Evolutionary conservation across 2,888 invertebrate species (phyloP), one percentile per base, ranked within the genome.

Genomic region (Pristionchus exspectatus): DNA sequence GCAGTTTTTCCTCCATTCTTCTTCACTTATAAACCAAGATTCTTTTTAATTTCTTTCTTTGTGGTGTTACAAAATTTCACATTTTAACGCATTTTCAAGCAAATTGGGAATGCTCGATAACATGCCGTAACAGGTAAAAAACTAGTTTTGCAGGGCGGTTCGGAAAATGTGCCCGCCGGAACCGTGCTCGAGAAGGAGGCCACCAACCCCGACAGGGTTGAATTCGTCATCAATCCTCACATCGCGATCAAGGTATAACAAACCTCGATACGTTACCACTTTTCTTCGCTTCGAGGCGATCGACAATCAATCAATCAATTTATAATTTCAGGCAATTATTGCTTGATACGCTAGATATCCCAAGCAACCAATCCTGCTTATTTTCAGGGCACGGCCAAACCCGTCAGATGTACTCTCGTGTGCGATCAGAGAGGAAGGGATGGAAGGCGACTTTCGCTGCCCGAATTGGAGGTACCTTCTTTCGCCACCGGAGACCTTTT

Each of bases 301-400:
- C 38, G 5, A 38, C 38, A 38, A 38, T 38, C 38, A 38, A 38
- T 38, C 38, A 38, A 38, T 38, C 38, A 38, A 38, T 38, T 38
- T 38, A 38, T 3, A 38, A 50, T 50, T 50, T 50, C 44, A 0
- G 10, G 44, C 44, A 50, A 10, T 12, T 50, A 12, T 50, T 12
- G 44, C 3, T 50, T 7, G 44, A 50, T 9, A 59, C 59, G 7
- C 54, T 54, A 72, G 30, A 12, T 30, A 12, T 66, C 5, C 24
- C 7, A 66, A 56, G 18, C 18, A 18, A 14, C 38, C 56, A 56
- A 21, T 12, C 16, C 44, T 7, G 9, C 44, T 50, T 10, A 50
- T 50, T 50, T n/a, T 33, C 16, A 84, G 84, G 84, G 84, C 59
- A 84, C 84, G 21, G 59, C 84, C 18, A 84, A 84, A 59, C 59